A percentile compares a stretch with the other conserved stretches of the same genome.
phyloP scores from a whole-genome alignment of 2,888 invertebrate species.

The Lochmaea capreae region DNA sequence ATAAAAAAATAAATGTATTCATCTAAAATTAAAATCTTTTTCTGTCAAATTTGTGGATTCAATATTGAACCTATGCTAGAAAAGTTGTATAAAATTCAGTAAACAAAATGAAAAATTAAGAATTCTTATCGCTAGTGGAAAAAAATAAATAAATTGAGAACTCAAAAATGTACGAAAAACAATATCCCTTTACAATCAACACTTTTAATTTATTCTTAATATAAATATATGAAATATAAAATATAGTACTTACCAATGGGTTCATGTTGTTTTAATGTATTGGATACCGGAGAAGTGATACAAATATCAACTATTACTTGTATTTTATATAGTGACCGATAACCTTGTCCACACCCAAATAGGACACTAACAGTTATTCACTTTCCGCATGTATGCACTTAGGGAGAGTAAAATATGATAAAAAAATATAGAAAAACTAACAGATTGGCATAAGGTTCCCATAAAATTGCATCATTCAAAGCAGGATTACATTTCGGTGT shows the following conservation, averaged over 20 bases:
- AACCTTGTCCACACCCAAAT: conserved; percentile 57
- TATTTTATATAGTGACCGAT: conserved; percentile 52
- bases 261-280: conserved; percentile 52
- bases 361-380: conserved; percentile 43
- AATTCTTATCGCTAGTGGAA: no score
- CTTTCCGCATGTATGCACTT: conserved; percentile 44
- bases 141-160: no score
- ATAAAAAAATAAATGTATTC: no score
- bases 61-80: no score
- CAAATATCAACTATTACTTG: conserved; percentile 42
- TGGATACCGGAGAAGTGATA: conserved; percentile 54
- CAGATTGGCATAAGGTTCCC: conserved; percentile 23
- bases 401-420: conserved; percentile 35
- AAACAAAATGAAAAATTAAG: no score
- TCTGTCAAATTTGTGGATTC: no score
- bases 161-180: no score
- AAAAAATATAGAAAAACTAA: conserved; percentile 33
- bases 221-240: conserved; percentile 6
- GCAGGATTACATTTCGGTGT: neutral
- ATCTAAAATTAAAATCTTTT: no score
- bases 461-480: conserved; percentile 32
- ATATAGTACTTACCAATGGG: conserved; percentile 52
- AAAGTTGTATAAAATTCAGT: no score
- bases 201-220: no score
- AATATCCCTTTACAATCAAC: no score